Percentiles rank a stretch among this genome's conserved stretches.
Evolutionary conservation across 2,888 invertebrate species (phyloP).

Genomic region (Lacanobia oleracea): DNA sequence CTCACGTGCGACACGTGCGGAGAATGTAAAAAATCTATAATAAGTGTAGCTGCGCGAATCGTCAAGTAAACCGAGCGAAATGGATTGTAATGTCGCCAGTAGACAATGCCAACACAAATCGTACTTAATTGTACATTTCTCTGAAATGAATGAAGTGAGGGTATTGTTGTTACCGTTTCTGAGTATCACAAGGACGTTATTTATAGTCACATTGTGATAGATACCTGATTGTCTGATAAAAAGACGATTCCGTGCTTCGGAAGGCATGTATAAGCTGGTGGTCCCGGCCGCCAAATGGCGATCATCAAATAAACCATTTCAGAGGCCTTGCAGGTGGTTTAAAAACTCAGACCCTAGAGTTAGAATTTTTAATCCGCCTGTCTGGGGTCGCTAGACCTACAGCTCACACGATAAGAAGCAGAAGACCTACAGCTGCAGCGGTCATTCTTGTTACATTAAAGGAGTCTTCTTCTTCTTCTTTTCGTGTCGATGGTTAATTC

Average conservation of each 20-base stretch:
- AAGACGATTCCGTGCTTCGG: no score
- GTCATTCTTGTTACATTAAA: not conserved
- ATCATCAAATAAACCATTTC: no score
- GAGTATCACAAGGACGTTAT: conserved; percentile 1
- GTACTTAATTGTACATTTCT: conserved; percentile 45
- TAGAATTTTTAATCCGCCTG: no score
- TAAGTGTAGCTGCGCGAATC: conserved; percentile 28
- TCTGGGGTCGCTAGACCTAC: no score
- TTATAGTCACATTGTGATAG: not conserved
- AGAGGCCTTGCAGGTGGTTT: no score
- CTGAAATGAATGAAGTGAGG: conserved; percentile 19
- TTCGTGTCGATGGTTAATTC: no score
- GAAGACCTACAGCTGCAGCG: not conserved
- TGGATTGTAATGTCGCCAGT: conserved; percentile 36
- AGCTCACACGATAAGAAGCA: no score
- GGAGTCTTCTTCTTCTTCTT: not conserved
- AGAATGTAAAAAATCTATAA: not conserved
- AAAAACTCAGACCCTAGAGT: no score
- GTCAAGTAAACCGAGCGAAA: conserved; percentile 29
- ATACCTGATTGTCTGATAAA: no score
- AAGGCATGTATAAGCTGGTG: no score
- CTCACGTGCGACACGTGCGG: not conserved
- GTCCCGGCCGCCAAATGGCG: no score
- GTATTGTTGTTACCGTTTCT: conserved; percentile 24
- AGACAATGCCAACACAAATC: conserved; percentile 50